Conservation (phyloP, 1,140 invertebrate species). For the Trachymyrmex septentrionalis region DNA sequence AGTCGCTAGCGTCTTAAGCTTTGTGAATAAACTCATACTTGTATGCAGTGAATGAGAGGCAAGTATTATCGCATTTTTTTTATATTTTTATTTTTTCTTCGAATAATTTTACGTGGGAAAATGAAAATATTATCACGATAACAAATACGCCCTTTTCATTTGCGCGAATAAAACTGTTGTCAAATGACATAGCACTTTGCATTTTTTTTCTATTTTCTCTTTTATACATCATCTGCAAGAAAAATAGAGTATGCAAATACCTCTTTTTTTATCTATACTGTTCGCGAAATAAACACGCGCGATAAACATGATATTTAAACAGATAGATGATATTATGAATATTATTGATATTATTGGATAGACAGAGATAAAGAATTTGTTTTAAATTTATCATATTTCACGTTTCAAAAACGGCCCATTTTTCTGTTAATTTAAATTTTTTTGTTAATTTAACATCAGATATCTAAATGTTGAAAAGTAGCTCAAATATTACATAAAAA, state of each 20-base stretch:
- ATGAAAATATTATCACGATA: neutral
- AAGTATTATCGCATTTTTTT: neutral
- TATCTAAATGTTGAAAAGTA: too few relatives aligned
- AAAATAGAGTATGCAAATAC: neutral
- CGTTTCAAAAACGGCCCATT: too few relatives aligned
- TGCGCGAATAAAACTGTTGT: neutral
- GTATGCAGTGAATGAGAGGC: neutral
- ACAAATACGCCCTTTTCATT: neutral
- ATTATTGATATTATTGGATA: neutral
- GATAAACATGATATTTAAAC: neutral
- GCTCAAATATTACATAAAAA: too few relatives aligned
- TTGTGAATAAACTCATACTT: neutral
- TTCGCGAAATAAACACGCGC: neutral
- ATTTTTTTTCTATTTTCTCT: neutral
- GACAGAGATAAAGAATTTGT: too few relatives aligned
- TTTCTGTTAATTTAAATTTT: too few relatives aligned
- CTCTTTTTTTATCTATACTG: neutral
- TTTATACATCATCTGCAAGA: too few relatives aligned
- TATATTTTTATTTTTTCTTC: neutral
- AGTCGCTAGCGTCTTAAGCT: neutral
- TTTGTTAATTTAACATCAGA: too few relatives aligned
- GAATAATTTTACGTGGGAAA: neutral
- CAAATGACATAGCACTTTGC: neutral
- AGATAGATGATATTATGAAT: too few relatives aligned
- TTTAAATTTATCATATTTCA: too few relatives aligned